Conservation (phyloP, 2,888 invertebrate species). For the Protula sp. region DNA sequence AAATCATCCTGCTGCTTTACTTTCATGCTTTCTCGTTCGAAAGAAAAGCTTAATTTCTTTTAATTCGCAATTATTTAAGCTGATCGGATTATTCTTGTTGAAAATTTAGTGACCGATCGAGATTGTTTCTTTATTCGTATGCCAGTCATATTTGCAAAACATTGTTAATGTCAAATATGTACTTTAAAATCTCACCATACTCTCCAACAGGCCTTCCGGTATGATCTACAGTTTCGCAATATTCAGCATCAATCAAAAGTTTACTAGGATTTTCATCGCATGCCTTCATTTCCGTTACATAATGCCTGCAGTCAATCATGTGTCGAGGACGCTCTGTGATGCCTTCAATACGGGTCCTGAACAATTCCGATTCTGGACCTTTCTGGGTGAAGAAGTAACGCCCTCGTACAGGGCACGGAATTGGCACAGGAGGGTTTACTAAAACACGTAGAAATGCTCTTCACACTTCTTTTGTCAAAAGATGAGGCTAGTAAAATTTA, state of each 20-base stretch:
- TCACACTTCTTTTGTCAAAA: too few relatives aligned
- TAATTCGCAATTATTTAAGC: too few relatives aligned
- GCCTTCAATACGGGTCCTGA: constrained; percentile 89
- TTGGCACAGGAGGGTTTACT: constrained; percentile 68
- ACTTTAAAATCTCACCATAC: constrained; percentile 77
- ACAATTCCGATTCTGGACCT: constrained; percentile 53
- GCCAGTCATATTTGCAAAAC: too few relatives aligned
- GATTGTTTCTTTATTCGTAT: too few relatives aligned
- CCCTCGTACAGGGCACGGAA: constrained; percentile 91
- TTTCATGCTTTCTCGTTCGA: too few relatives aligned
- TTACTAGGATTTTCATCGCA: constrained; percentile 87
- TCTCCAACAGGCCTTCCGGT: constrained; percentile 76
- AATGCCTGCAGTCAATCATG: constrained; percentile 77
- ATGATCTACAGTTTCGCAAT: constrained; percentile 91
- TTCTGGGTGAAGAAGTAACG: constrained; percentile 90
- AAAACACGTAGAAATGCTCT: constrained; percentile 9
- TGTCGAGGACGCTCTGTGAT: constrained; percentile 90
- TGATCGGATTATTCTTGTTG: too few relatives aligned
- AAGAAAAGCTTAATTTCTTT: too few relatives aligned
- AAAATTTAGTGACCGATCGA: too few relatives aligned
- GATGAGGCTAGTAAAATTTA: too few relatives aligned
- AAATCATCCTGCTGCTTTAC: too few relatives aligned
- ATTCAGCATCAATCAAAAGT: constrained; percentile 87
- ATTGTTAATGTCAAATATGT: too few relatives aligned
- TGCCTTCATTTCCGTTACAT: constrained; percentile 90